Percentiles rank a stretch among this genome's conserved stretches.
phyloP scores from a whole-genome alignment of 2,888 invertebrate species.

The Cephus spinipes region DNA sequence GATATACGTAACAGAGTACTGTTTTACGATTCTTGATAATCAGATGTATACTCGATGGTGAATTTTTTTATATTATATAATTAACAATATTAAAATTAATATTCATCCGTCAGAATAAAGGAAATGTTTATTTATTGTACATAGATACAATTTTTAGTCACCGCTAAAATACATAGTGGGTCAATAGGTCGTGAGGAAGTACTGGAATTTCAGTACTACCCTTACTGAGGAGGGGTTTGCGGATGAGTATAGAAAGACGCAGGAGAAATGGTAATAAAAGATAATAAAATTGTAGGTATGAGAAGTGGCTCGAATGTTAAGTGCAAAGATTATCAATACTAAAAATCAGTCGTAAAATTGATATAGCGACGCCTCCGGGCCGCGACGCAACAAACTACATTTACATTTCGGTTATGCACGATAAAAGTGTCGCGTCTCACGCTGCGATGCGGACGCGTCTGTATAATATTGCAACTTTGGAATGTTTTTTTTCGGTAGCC shows the following conservation, averaged over 20 bases:
- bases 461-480: not conserved
- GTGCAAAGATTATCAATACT: conserved; percentile 58
- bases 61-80: not conserved
- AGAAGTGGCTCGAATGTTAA: conserved; percentile 33
- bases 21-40: not conserved
- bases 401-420: conserved; percentile 60
- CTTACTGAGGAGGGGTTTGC: not conserved
- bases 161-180: not conserved
- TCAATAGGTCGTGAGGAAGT: not conserved
- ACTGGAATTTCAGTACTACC: not conserved
- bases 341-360: conserved; percentile 60
- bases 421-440: conserved; percentile 59
- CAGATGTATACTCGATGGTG: not conserved
- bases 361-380: conserved; percentile 40
- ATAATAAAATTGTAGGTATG: not conserved
- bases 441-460: conserved; percentile 18
- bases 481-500: not conserved
- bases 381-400: conserved; percentile 53
- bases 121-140: too few relatives aligned
- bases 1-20: not conserved
- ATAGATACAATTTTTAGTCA: too few relatives aligned
- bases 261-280: not conserved
- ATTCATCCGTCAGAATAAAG: too few relatives aligned
- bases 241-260: not conserved
- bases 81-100: not conserved